Base-by-base conservation (phyloP, 1,140 invertebrate species). In the Magallana gigas region DNA sequence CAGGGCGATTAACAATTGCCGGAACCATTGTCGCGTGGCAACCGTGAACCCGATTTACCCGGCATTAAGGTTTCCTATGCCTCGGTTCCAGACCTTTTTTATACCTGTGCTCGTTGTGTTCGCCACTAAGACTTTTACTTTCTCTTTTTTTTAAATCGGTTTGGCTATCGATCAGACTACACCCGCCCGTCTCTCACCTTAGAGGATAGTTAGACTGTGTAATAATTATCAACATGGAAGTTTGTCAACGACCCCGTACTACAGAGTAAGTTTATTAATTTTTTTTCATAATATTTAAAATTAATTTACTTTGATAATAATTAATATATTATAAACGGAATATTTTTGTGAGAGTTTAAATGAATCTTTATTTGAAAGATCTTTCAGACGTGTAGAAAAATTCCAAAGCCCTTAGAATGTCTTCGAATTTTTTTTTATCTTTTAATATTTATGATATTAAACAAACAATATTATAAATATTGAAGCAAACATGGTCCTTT, bases 1-100 rank as follows among this genome's bases (percentile, higher is more conserved):
- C 68, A 76, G 23, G 68, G 68, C 36, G 68, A 76, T 76, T 76
- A 76, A 76, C 68, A 76, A 76, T 76, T 76, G 68, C 68, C 23
- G 23, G 68, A 76, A 76, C 68, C 68, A 29, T 76, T 29, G 68
- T 76, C 68, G 68, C 68, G 23, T 76, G 68, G 68, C 68, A 76
- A 76, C 68, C 68, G 36, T 36, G 68, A 76, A 76, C 68, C 68
- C 68, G 68, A 76, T 76, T 76, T 76, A 36, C 29, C 68, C 68
- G 23, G 68, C 68, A 29, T 76, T 76, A 29, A 8, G 68, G 23
- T 76, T 29, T 29, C 68, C 68, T 18, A 18, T 64, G 16, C 18
- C 18, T 76, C 23, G 9, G 68, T 29, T 23, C 68, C 68, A 29
- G 11, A 29, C 23, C 23, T 23, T 71, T 36, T 76, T 76, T 29